Evolutionary conservation across 2,113 vertebrate species (phyloP).

Genomic region (Rissa tridactyla): DNA sequence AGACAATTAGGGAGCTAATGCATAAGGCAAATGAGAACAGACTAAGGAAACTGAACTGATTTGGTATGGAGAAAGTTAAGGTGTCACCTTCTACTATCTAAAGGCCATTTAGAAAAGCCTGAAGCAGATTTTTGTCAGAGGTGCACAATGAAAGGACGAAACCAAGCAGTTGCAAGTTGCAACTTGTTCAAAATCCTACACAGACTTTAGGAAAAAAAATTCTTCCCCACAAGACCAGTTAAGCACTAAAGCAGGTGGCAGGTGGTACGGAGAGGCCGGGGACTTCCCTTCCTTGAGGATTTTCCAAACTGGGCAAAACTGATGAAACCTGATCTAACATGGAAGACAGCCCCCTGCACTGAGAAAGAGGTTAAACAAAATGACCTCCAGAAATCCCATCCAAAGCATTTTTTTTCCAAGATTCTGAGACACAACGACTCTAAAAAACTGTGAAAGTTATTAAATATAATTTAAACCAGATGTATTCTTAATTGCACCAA

Average conservation of each 20-base stretch:
- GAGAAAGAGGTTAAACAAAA: background rate
- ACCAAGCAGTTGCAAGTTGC: background rate
- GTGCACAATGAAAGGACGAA: background rate
- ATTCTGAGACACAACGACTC: background rate
- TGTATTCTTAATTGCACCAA: background rate
- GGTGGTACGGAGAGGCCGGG: background rate
- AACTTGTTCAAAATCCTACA: background rate
- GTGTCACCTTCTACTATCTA: background rate
- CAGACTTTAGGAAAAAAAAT: background rate
- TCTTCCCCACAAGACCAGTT: background rate
- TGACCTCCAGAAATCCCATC: background rate
- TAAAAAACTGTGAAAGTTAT: background rate
- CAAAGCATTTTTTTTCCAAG: background rate
- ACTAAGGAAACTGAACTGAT: background rate
- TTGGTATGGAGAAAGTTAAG: background rate
- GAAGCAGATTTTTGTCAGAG: background rate
- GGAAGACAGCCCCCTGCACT: background rate
- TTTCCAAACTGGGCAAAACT: background rate
- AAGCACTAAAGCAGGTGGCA: background rate
- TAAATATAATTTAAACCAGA: background rate
- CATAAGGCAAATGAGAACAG: background rate
- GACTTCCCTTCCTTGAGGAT: background rate
- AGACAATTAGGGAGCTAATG: background rate
- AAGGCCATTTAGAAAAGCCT: background rate
- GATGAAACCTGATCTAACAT: background rate